These are phyloP conservation scores for Petroica traversi DNA, from an alignment of 2,113 vertebrate species.

Conservation along the genomic window DNA sequence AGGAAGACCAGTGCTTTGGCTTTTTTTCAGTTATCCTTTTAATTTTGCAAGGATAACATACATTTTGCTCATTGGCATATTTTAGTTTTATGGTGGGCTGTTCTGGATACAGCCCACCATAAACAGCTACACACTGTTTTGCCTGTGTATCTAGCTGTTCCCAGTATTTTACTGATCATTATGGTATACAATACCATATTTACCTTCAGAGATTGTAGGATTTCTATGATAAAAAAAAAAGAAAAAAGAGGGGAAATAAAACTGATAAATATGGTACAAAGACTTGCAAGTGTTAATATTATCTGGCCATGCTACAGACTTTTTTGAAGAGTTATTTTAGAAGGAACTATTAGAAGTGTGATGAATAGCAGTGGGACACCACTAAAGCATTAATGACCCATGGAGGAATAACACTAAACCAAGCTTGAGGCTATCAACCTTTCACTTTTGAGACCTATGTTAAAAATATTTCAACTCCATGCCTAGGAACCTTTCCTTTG, in stretches of 20 bases:
- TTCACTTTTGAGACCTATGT: not conserved
- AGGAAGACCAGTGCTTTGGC: not conserved
- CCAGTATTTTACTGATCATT: not conserved
- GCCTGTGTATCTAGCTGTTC: not conserved
- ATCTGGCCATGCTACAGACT: not conserved
- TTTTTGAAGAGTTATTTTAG: not conserved
- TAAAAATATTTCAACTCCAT: not conserved
- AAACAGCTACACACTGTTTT: not conserved
- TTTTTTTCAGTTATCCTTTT: not conserved
- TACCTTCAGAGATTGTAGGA: not conserved
- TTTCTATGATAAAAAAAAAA: not conserved
- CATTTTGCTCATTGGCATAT: not conserved
- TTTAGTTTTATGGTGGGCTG: not conserved
- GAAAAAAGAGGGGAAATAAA: too few species aligned
- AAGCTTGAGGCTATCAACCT: not conserved
- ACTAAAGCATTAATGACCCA: slow-evolving; percentile 21
- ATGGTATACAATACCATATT: not conserved
- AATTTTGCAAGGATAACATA: not conserved
- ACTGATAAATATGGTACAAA: not conserved
- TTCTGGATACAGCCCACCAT: too few species aligned
- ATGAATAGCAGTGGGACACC: not conserved
- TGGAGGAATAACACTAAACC: not conserved
- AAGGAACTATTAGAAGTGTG: not conserved
- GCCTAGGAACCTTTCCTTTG: not conserved
- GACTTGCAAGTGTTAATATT: not conserved